Percentiles rank a stretch among this genome's conserved stretches.
Evolutionary conservation across 2,113 vertebrate genomes (phyloP).

Genomic region (Brevimyrus niger): DNA sequence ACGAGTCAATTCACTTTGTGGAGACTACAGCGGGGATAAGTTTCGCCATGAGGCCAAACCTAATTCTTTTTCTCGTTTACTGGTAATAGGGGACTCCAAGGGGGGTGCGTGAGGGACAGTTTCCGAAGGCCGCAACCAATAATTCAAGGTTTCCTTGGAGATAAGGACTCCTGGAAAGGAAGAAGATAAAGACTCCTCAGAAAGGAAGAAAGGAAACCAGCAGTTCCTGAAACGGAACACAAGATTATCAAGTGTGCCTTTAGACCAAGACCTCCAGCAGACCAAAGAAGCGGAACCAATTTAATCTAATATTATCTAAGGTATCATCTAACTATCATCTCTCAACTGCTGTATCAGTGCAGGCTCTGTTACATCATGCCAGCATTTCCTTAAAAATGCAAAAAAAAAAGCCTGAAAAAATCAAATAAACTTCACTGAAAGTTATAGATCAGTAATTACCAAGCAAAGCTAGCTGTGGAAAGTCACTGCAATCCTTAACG

Average conservation of each 20-base stretch:
- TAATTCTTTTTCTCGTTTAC: conserved; percentile 17
- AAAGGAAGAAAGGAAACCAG: background rate
- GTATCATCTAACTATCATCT: background rate
- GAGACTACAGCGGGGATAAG: background rate
- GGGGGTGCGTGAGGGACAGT: background rate
- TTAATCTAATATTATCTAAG: background rate
- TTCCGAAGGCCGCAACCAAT: background rate
- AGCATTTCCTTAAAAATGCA: background rate
- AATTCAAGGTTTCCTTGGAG: background rate
- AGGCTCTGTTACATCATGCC: background rate
- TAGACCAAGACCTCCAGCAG: background rate
- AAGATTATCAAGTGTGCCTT: background rate
- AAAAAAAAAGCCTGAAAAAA: background rate
- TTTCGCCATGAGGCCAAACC: background rate
- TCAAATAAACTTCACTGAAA: background rate
- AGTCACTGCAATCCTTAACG: background rate
- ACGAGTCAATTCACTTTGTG: conserved; percentile 1
- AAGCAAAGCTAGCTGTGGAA: background rate
- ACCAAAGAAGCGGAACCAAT: background rate
- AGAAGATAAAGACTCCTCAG: background rate
- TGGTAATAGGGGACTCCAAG: background rate
- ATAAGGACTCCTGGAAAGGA: background rate
- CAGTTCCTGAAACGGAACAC: background rate
- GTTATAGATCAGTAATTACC: background rate
- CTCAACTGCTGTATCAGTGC: background rate